phyloP scores from a whole-genome alignment of 2,888 invertebrate genomes.

The Drosophila acutilabella region DNA sequence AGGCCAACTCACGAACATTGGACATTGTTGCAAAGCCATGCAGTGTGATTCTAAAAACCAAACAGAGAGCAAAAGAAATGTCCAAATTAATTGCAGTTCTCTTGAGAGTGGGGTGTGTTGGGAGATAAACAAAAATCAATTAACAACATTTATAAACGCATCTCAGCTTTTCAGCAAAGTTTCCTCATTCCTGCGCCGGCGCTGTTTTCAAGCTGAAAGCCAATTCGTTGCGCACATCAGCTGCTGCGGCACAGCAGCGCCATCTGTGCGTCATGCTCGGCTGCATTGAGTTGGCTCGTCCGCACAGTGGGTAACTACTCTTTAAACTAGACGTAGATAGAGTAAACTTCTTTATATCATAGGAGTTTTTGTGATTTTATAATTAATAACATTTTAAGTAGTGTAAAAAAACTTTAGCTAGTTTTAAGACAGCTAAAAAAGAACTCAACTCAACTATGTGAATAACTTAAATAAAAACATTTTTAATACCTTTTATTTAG shows the following conservation, averaged over 20 bases:
- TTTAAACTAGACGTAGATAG: no score
- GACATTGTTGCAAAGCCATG: slow-evolving; percentile 84
- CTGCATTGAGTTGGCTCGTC: slow-evolving; percentile 32
- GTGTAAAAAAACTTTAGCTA: no score
- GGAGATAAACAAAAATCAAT: slow-evolving; percentile 59
- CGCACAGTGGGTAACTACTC: slow-evolving; percentile 3
- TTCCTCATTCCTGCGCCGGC: slow-evolving; percentile 76
- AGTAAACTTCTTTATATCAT: no score
- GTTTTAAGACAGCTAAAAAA: no score
- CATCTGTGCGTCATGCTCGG: slow-evolving; percentile 73
- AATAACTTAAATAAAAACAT: no score
- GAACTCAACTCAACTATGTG: no score
- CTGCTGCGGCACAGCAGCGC: slow-evolving; percentile 55
- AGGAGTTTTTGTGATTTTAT: no score
- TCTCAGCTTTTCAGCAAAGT: slow-evolving; percentile 76
- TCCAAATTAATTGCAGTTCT: not conserved
- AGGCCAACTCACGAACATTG: slow-evolving; percentile 84
- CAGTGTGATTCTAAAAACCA: slow-evolving; percentile 79
- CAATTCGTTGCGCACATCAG: slow-evolving; percentile 74
- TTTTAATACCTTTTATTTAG: no score
- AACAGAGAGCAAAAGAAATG: not conserved
- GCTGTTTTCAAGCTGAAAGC: slow-evolving; percentile 58
- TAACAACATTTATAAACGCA: slow-evolving; percentile 79
- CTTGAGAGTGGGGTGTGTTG: not conserved
- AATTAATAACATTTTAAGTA: no score